Conservation (phyloP, 2,888 invertebrate genomes). For the Zaprionus bogoriensis region DNA sequence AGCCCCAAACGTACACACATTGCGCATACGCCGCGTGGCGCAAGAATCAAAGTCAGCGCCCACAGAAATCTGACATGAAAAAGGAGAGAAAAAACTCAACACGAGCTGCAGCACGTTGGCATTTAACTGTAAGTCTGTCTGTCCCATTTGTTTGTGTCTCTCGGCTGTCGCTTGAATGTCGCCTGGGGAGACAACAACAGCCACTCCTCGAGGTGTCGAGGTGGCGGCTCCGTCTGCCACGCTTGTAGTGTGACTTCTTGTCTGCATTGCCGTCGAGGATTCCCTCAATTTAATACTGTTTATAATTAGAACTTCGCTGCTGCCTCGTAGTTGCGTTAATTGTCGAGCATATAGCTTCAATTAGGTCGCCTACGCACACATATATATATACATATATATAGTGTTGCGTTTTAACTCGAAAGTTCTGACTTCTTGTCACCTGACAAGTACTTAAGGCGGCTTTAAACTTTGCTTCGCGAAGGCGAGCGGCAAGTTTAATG, state of each 20-base stretch:
- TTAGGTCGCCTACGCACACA: too few species aligned
- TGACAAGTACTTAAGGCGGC: slow-evolving; percentile 23
- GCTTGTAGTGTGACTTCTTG: too few species aligned
- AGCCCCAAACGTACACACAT: slow-evolving; percentile 7
- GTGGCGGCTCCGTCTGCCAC: too few species aligned
- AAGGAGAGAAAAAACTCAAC: not conserved
- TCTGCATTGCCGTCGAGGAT: too few species aligned
- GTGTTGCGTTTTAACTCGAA: slow-evolving; percentile 18
- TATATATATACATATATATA: too few species aligned
- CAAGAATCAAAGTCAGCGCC: slow-evolving; percentile 43
- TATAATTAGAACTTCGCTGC: too few species aligned
- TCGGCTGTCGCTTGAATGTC: slow-evolving; percentile 67
- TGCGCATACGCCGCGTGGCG: slow-evolving; percentile 34
- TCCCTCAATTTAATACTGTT: too few species aligned
- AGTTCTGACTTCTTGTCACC: slow-evolving; percentile 19
- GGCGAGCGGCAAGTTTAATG: not conserved
- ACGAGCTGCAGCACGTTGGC: slow-evolving; percentile 38
- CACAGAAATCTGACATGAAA: slow-evolving; percentile 43
- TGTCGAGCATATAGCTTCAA: too few species aligned
- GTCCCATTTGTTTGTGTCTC: slow-evolving; percentile 49
- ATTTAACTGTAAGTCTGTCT: slow-evolving; percentile 70
- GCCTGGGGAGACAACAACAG: slow-evolving; percentile 44
- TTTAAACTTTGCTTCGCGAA: slow-evolving; percentile 2
- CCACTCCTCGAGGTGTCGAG: too few species aligned
- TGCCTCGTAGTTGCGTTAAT: too few species aligned